phyloP scores from a whole-genome alignment of 2,888 invertebrate species.

The Crematogaster levior region DNA sequence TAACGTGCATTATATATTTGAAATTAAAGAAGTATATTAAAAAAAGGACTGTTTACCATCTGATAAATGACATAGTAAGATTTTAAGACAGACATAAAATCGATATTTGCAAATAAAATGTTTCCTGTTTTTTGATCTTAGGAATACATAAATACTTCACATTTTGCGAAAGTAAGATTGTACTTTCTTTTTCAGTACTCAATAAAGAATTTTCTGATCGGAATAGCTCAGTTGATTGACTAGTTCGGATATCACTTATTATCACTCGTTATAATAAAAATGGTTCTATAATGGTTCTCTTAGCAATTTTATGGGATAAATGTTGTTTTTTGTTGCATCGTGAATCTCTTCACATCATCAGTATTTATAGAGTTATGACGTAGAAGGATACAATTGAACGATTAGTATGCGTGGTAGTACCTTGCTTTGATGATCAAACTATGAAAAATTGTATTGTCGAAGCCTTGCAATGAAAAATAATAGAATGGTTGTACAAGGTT shows the following conservation, averaged over 20 bases:
- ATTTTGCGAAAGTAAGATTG: conserved; percentile 26
- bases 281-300: background rate
- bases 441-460: background rate
- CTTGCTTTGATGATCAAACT: conserved; percentile 12
- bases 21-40: background rate
- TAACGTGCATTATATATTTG: background rate
- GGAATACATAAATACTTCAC: conserved; percentile 4
- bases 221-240: background rate
- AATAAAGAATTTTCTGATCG: conserved; percentile 6
- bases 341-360: background rate
- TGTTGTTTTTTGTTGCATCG: background rate
- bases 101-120: background rate
- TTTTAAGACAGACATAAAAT: conserved; percentile 6
- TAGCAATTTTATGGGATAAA: background rate
- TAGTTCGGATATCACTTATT: background rate
- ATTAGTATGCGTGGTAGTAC: conserved; percentile 16
- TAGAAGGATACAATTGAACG: conserved; percentile 14
- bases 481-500: background rate
- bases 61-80: conserved; percentile 3
- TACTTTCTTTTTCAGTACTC: conserved; percentile 24
- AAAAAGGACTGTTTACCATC: background rate
- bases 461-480: conserved; percentile 12
- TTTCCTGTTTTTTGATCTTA: conserved; percentile 14
- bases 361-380: conserved; percentile 4
- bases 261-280: conserved; percentile 6